These are phyloP conservation scores for Epizoanthus scotinus DNA, from an alignment of 92 coral and sea anemone genomes.

Conservation along the genomic window DNA sequence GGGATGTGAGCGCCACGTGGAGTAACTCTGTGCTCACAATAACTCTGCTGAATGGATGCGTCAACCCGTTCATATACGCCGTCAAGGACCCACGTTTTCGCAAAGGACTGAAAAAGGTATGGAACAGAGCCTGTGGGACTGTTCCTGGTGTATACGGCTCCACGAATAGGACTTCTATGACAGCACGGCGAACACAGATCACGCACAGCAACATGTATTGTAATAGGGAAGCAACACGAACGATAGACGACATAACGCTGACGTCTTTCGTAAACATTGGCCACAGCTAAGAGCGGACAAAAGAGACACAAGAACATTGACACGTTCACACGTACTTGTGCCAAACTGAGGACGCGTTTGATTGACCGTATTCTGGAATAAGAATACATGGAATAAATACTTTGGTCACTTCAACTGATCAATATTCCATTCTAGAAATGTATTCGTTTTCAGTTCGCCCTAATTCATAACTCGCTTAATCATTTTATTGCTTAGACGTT, in stretches of 20 bases:
- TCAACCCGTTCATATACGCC: constrained; percentile 78
- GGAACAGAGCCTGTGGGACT: background rate
- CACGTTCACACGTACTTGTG: too few species aligned
- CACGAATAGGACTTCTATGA: background rate
- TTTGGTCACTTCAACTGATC: too few species aligned
- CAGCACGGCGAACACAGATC: background rate
- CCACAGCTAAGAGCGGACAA: too few species aligned
- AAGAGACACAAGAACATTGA: too few species aligned
- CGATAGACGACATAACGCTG: background rate
- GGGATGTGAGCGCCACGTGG: constrained; percentile 51
- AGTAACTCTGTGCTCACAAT: constrained; percentile 70
- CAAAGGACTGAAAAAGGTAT: constrained; percentile 52
- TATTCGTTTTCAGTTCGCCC: too few species aligned
- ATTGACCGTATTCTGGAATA: too few species aligned
- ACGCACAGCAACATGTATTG: background rate
- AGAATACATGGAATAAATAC: too few species aligned
- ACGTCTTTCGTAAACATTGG: background rate
- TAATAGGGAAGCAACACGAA: too few species aligned
- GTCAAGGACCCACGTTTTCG: constrained; percentile 72
- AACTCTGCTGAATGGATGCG: constrained; percentile 71
- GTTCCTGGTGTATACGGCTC: constrained; percentile 2
- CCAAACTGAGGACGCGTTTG: too few species aligned
- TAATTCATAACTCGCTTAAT: too few species aligned
- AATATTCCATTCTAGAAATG: too few species aligned
- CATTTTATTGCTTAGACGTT: too few species aligned